Evolutionary conservation across 2,797 vertebrate genomes (phyloP).

Genomic region (Sylvia borin): DNA sequence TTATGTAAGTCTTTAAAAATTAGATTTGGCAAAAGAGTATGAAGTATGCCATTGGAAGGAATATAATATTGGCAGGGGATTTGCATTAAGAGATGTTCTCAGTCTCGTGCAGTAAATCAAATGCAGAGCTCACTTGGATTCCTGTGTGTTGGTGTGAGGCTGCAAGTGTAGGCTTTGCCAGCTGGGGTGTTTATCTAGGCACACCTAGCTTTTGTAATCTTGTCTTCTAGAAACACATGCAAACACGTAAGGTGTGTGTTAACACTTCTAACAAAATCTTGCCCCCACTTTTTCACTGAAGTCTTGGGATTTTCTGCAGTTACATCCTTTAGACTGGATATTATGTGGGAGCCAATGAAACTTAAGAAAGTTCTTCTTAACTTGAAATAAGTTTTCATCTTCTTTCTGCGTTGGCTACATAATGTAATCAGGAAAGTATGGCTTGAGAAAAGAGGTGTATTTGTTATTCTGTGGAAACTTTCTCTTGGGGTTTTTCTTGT

Average conservation of each 20-base stretch:
- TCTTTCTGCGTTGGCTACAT: background rate
- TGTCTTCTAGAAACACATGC: background rate
- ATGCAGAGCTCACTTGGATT: background rate
- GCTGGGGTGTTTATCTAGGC: background rate
- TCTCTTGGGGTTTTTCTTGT: background rate
- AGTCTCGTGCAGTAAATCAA: background rate
- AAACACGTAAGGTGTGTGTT: background rate
- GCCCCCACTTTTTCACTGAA: accelerated
- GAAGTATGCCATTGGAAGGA: background rate
- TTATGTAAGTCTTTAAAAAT: constrained; percentile 38
- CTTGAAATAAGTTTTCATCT: background rate
- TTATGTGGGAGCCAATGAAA: background rate
- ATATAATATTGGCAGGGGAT: background rate
- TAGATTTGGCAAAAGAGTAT: background rate
- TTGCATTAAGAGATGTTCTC: background rate
- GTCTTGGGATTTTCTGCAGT: background rate
- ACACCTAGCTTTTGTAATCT: background rate
- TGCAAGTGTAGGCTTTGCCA: background rate
- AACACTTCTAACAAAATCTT: background rate
- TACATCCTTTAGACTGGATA: background rate
- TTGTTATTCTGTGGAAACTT: background rate
- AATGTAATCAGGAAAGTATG: background rate
- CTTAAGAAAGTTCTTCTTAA: background rate
- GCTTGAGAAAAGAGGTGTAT: background rate
- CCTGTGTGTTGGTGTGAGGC: background rate